Conservation (phyloP, 2,888 invertebrate genomes). For the Cremastinae sp. region DNA sequence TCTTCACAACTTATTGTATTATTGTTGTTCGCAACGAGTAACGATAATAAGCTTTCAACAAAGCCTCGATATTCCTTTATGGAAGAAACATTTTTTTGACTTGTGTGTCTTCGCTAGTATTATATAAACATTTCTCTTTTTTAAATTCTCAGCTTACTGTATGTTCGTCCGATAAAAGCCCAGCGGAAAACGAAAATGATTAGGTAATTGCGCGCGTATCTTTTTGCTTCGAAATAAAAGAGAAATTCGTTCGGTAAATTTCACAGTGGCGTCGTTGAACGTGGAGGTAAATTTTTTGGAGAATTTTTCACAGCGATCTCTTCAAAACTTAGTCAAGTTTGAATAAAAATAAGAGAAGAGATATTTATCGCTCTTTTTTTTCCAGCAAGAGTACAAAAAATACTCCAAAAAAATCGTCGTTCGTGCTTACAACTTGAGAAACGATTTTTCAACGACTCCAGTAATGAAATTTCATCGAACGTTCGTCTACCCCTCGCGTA, state of each 20-base stretch:
- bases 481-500: background rate
- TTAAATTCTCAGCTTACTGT: constrained; percentile 5
- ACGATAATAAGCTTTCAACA: constrained; percentile 31
- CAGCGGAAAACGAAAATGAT: constrained; percentile 35
- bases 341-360: no score
- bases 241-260: constrained; percentile 6
- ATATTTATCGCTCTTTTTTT: no score
- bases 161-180: constrained; percentile 33
- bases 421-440: background rate
- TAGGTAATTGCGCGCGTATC: constrained; percentile 21
- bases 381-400: no score
- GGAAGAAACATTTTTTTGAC: constrained; percentile 62
- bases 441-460: background rate
- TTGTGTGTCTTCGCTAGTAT: constrained; percentile 58
- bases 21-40: constrained; percentile 7
- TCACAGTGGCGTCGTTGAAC: background rate
- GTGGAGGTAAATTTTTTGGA: no score
- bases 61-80: constrained; percentile 12
- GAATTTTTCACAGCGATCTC: no score
- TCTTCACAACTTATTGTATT: constrained; percentile 7
- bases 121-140: constrained; percentile 23
- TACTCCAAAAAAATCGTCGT: no score
- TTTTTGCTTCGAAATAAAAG: background rate
- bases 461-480: constrained; percentile 2
- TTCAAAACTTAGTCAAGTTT: no score